A percentile compares a stretch with the other conserved stretches of the same genome.
Conservation (phyloP, 2,888 invertebrate species). For the Nephrotoma flavescens region DNA sequence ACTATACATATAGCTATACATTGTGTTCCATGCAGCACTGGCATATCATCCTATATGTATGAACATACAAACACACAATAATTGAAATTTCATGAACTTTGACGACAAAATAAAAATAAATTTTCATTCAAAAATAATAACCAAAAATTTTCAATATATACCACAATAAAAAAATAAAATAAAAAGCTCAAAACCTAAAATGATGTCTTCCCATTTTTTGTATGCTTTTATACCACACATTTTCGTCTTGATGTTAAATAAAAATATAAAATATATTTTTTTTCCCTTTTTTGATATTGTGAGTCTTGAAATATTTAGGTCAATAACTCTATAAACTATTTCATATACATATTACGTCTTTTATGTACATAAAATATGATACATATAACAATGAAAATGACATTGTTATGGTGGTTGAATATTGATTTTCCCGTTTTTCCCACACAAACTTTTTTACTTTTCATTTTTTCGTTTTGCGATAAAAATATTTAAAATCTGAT, state of each 20-base stretch:
- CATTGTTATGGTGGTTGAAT: neutral
- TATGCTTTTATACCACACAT: neutral
- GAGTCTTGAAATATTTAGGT: neutral
- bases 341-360: neutral
- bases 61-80: neutral
- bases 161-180: neutral
- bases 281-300: neutral
- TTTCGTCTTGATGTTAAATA: neutral
- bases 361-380: neutral
- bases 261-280: neutral
- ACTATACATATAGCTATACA: too few species aligned
- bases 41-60: too few species aligned
- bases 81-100: neutral
- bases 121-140: neutral
- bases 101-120: neutral
- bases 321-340: neutral
- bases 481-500: neutral
- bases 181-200: neutral
- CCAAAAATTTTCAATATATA: neutral
- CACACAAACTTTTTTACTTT: neutral
- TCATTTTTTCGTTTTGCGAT: neutral
- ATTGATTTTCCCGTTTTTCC: neutral
- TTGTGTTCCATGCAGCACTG: too few species aligned
- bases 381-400: neutral
- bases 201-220: neutral